Base-by-base conservation (phyloP, 2,113 vertebrate species). In the Prunella himalayana region DNA sequence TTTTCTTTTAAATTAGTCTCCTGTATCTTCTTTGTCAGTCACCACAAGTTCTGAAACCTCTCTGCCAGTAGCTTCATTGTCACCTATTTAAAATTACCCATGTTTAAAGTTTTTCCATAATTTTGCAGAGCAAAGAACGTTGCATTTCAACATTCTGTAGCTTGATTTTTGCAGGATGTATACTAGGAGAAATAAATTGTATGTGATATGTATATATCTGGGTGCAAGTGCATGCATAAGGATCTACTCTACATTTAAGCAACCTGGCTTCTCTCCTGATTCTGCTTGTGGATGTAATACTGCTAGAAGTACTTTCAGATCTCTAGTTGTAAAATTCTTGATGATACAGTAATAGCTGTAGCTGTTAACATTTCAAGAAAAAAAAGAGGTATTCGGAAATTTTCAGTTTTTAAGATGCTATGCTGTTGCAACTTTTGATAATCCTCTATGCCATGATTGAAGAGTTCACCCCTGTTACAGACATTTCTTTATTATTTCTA, bases 211-310 rank as follows among this genome's bases (percentile, higher is more conserved):
- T 56, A 7, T 69, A 4, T 63, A 10, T 51, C 16, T 71, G n/a
- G 5, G 11, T 51, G 71, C 11, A 49, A 27, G 47, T 50, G 22
- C 1, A 0, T 2, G 2, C 2, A 0, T 49, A 28, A 45, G 35
- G 33, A 24, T 24, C 45, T 88, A 28, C 44, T 87, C 39, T 63
- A 21, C 16, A 9, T 79, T 71, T 82, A 47, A 72, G 35, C n/a
- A 82, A 25, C 16, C 8, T 65, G 37, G 12, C 56, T 71, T 90
- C 33, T 70, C 64, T 91, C 39, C 35, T 88, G 21, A 7, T 93
- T 85, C 71, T 88, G 31, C 15, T 60, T 79, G 63, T 64, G 53
- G 33, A 44, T 37, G 6, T 53, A 35, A 7, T 44, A 44, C 14
- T 79, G 21, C 49, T 63, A 8, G 22, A 24, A 69, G 6, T 19